Evolutionary conservation across 2,888 invertebrate genomes (phyloP).

Genomic region (Brachypterus glaber): DNA sequence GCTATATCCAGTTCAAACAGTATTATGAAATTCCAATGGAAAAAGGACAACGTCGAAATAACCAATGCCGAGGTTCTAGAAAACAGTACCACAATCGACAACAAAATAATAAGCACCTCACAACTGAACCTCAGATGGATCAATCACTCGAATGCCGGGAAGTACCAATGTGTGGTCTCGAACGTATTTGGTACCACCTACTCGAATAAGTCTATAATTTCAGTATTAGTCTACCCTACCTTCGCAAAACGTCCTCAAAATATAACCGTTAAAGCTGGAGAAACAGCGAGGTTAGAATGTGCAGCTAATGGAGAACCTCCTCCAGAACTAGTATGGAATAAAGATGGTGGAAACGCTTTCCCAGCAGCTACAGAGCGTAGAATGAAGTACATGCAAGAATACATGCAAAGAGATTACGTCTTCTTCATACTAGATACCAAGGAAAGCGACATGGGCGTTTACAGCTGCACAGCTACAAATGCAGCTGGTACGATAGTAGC

Average conservation of each 20-base stretch:
- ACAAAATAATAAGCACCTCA: slow-evolving; percentile 59
- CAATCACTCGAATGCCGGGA: slow-evolving; percentile 71
- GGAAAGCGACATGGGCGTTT: slow-evolving; percentile 79
- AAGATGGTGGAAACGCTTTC: slow-evolving; percentile 88
- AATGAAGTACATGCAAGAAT: slow-evolving; percentile 82
- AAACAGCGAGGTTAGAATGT: slow-evolving; percentile 81
- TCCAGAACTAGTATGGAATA: slow-evolving; percentile 84
- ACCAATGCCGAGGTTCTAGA: slow-evolving; percentile 29
- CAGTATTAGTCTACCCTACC: slow-evolving; percentile 78
- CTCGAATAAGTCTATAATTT: slow-evolving; percentile 75
- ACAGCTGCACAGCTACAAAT: slow-evolving; percentile 89
- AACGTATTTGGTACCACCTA: slow-evolving; percentile 86
- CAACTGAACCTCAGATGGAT: slow-evolving; percentile 65
- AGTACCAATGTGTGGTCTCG: slow-evolving; percentile 86
- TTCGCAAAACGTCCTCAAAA: slow-evolving; percentile 79
- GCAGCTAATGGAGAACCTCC: slow-evolving; percentile 81
- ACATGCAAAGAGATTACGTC: slow-evolving; percentile 78
- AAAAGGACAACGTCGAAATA: slow-evolving; percentile 68
- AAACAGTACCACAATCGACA: slow-evolving; percentile 38
- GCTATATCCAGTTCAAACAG: slow-evolving; percentile 71
- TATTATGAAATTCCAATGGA: slow-evolving; percentile 76
- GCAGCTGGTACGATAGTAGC: slow-evolving; percentile 78
- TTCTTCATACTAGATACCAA: slow-evolving; percentile 91
- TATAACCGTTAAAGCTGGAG: slow-evolving; percentile 74
- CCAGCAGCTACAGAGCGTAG: slow-evolving; percentile 89